A percentile compares a stretch with the other conserved stretches of the same genome.
Evolutionary conservation across 2,113 vertebrate species (phyloP).

Genomic region (Mus pahari): DNA sequence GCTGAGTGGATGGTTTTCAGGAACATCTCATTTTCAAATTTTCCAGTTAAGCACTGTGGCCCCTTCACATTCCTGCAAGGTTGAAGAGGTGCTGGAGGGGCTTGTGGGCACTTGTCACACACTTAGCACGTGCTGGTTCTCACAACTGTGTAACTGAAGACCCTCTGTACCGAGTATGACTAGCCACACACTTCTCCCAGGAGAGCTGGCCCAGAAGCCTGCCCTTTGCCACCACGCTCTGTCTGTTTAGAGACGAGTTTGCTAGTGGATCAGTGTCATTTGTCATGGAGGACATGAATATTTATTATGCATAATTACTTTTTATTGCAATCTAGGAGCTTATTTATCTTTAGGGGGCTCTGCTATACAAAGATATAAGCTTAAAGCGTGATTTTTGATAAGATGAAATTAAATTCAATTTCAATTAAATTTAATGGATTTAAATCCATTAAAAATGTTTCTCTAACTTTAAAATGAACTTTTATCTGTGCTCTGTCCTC

Average conservation of each 20-base stretch:
- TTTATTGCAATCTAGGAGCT: slow-evolving; percentile 33
- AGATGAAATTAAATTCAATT: slow-evolving; percentile 42
- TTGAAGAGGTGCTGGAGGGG: background rate
- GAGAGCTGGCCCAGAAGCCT: background rate
- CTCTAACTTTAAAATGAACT: slow-evolving; percentile 29
- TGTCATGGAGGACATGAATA: background rate
- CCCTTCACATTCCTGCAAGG: background rate
- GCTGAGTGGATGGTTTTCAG: slow-evolving; percentile 70
- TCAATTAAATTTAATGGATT: background rate
- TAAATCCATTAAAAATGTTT: background rate
- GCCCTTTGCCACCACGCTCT: background rate
- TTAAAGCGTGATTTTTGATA: slow-evolving; percentile 23
- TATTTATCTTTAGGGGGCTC: background rate
- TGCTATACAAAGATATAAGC: background rate
- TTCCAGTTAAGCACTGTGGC: slow-evolving; percentile 63
- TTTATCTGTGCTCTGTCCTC: background rate
- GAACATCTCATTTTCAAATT: slow-evolving; percentile 76
- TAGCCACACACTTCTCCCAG: background rate
- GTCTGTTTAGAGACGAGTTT: background rate
- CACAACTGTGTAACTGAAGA: background rate
- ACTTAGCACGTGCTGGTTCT: background rate
- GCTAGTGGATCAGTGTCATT: background rate
- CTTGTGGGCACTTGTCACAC: background rate
- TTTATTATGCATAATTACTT: slow-evolving; percentile 30
- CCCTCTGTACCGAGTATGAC: background rate